Evolutionary conservation across 2,888 invertebrate genomes (phyloP), one percentile per base, ranked within the genome.

Genomic region (Stramonita haemastoma): DNA sequence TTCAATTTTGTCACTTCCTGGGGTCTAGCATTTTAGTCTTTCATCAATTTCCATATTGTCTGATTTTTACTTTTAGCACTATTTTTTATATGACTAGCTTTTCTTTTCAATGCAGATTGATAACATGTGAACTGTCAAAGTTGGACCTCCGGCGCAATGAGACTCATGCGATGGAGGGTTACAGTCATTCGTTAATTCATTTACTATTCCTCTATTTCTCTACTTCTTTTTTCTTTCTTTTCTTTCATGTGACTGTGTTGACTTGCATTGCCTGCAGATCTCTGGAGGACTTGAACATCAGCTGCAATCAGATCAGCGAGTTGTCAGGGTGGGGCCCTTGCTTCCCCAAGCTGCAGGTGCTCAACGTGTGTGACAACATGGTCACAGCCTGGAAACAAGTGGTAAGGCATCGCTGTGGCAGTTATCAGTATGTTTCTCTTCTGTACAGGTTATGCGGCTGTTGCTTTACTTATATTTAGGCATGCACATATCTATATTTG

Each of bases 271-370:
- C 29, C 91, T 92, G n/a, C 92, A 94, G 94, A 86, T 91, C 91
- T 26, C 87, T 94, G n/a, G 93, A 93, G 88, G 94, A 94, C 34
- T 77, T 95, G 46, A 91, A 93, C 89, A 92, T 93, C 11, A 91
- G 92, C 66, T 91, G 91, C 46, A 95, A 95, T 90, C 90, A 91
- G 57, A 86, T 95, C 1, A 89, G 91, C 87, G 93, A 93, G 36
- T 86, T 95, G 57, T 92, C 93, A 11, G 92, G 90, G 60, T 87
- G 94, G 34, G 90, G 91, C 26, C 87, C 90, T 56, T 90, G 91
- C 86, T 93, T 93, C 89, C 94, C 94, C 60, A 92, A 89, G 89
- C 92, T 95, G 66, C 94, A 95, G 90, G 93, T 94, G 56, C 90
- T 95, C 15, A 92, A 93, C 90, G 90, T 94, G 29, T 92, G 92